Percentiles rank a stretch among this genome's conserved stretches.
Evolutionary conservation across 2,888 invertebrate species (phyloP).

Genomic region (Acleris cristana): DNA sequence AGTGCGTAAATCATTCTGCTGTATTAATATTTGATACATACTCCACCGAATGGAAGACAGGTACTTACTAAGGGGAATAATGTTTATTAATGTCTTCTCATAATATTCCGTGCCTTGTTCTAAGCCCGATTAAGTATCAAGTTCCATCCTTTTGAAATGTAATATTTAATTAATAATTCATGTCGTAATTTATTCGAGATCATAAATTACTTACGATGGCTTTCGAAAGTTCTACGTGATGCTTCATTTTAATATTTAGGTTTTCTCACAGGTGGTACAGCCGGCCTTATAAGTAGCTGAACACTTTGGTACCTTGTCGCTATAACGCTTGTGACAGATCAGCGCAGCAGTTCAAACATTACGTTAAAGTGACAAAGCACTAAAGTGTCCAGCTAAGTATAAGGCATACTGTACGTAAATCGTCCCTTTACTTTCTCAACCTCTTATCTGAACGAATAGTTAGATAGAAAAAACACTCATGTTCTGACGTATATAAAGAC

Average conservation of each 20-base stretch:
- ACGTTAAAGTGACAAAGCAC: too few relatives aligned
- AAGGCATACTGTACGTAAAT: neutral
- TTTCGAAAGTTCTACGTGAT: constrained; percentile 5
- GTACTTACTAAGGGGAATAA: constrained; percentile 37
- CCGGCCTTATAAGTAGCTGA: neutral
- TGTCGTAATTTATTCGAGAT: constrained; percentile 20
- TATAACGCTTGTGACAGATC: too few relatives aligned
- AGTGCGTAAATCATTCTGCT: neutral
- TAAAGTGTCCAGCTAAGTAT: too few relatives aligned
- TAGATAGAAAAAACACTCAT: too few relatives aligned
- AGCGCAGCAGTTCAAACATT: too few relatives aligned
- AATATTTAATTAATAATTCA: constrained; percentile 29
- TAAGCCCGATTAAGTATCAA: constrained; percentile 26
- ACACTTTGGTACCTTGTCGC: neutral
- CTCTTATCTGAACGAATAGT: too few relatives aligned
- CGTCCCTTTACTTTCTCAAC: too few relatives aligned
- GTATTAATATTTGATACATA: constrained; percentile 38
- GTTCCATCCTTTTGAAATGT: constrained; percentile 33
- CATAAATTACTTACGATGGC: constrained; percentile 15
- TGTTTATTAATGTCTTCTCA: constrained; percentile 46
- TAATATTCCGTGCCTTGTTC: constrained; percentile 27
- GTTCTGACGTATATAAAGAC: too few relatives aligned
- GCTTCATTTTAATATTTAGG: constrained; percentile 10
- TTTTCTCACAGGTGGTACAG: constrained; percentile 10
- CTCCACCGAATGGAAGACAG: constrained; percentile 39